A percentile compares a stretch with the other conserved stretches of the same genome.
These are phyloP conservation scores for Himalopsyche anomala DNA, from an alignment of 2,888 invertebrate genomes.

Conservation along the genomic window DNA sequence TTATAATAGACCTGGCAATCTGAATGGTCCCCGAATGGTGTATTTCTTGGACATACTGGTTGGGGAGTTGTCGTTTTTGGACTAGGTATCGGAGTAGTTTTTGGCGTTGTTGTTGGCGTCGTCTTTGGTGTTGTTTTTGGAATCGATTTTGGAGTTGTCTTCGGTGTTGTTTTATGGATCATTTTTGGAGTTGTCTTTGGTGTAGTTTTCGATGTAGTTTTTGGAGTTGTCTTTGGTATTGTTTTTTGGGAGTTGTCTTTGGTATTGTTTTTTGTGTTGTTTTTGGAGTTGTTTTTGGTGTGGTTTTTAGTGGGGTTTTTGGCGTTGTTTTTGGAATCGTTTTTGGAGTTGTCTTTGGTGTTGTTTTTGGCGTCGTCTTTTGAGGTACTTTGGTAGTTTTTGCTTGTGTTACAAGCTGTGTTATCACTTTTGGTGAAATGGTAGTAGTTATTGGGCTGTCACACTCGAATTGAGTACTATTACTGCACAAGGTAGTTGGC, in stretches of 20 bases:
- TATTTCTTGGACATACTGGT: slow-evolving; percentile 41
- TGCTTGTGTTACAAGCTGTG: not conserved
- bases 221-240: not conserved
- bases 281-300: not conserved
- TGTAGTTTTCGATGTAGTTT: not conserved
- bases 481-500: slow-evolving; percentile 62
- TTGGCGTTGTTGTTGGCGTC: too few species aligned
- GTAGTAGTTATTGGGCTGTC: slow-evolving; percentile 40
- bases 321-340: not conserved
- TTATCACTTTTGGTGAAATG: not conserved
- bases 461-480: slow-evolving; percentile 61
- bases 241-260: not conserved
- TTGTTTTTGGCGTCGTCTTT: not conserved
- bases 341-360: not conserved
- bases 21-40: slow-evolving; percentile 44
- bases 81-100: slow-evolving; percentile 28
- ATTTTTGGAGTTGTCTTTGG: slow-evolving; percentile 7
- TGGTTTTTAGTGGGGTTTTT: not conserved
- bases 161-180: too few species aligned
- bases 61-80: slow-evolving; percentile 38
- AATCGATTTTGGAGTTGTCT: too few species aligned
- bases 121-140: too few species aligned
- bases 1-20: slow-evolving; percentile 52
- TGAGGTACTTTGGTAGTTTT: not conserved
- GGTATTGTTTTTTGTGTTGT: not conserved